Conservation (phyloP, 2,888 invertebrate genomes). For the Tipula lateralis region DNA sequence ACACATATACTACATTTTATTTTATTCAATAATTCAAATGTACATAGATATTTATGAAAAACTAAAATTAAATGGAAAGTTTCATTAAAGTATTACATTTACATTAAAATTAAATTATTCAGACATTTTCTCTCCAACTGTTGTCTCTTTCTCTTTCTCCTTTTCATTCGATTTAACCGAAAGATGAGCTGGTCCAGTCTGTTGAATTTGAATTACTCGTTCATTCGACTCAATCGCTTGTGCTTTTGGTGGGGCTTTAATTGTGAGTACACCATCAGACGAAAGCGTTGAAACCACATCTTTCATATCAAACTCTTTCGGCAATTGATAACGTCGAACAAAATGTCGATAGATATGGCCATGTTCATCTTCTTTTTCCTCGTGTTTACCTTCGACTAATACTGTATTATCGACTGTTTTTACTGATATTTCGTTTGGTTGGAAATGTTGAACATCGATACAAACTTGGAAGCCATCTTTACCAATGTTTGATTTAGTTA, state of each 20-base stretch:
- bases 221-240: slow-evolving; percentile 42
- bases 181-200: slow-evolving; percentile 56
- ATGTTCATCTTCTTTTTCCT: slow-evolving; percentile 65
- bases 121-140: neutral
- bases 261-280: slow-evolving; percentile 74
- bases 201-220: slow-evolving; percentile 52
- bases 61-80: too few relatives aligned
- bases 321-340: slow-evolving; percentile 64
- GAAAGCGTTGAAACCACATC: slow-evolving; percentile 71
- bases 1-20: too few relatives aligned
- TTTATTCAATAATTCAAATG: too few relatives aligned
- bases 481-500: slow-evolving; percentile 48
- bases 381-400: slow-evolving; percentile 65
- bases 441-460: slow-evolving; percentile 65
- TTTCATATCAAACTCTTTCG: slow-evolving; percentile 62
- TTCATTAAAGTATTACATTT: too few relatives aligned
- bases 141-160: neutral
- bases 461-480: slow-evolving; percentile 67
- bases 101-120: too few relatives aligned
- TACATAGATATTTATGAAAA: too few relatives aligned
- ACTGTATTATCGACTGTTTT: slow-evolving; percentile 62
- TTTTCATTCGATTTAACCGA: slow-evolving; percentile 50
- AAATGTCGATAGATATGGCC: slow-evolving; percentile 78
- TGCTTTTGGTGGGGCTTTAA: slow-evolving; percentile 58
- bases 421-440: slow-evolving; percentile 64